These are phyloP conservation scores for Simalia tracyae DNA, from an alignment of 2,797 vertebrate species.

Conservation along the genomic window DNA sequence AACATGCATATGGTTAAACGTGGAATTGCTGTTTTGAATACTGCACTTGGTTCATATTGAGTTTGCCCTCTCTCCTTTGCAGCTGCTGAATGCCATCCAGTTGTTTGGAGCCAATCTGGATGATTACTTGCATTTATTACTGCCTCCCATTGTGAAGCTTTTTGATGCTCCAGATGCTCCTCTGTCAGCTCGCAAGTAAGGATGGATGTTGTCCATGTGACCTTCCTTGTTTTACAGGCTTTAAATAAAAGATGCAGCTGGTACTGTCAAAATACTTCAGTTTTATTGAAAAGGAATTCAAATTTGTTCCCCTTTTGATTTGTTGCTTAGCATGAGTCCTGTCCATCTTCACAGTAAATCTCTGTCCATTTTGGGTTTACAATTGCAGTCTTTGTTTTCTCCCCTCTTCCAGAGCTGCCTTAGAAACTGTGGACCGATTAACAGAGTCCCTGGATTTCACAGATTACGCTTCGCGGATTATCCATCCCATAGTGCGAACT, in stretches of 20 bases:
- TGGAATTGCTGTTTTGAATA: background rate
- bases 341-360: background rate
- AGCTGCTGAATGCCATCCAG: conserved; percentile 95
- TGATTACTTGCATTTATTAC: conserved; percentile 93
- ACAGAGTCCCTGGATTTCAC: conserved; percentile 98
- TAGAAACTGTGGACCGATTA: conserved; percentile 94
- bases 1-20: background rate
- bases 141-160: conserved; percentile 96
- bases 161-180: conserved; percentile 95
- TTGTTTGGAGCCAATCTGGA: conserved; percentile 97
- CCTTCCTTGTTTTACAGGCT: background rate
- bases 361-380: background rate
- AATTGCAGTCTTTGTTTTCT: background rate
- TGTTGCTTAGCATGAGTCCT: background rate
- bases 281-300: background rate
- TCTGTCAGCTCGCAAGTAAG: conserved; percentile 90
- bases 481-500: conserved; percentile 93
- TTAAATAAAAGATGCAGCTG: too few relatives aligned
- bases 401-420: conserved; percentile 79
- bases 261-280: background rate
- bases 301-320: background rate
- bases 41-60: background rate
- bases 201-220: conserved; percentile 25
- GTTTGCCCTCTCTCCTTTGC: conserved; percentile 36
- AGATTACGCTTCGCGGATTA: conserved; percentile 95